phyloP scores from a whole-genome alignment of 2,113 vertebrate species.

The Myrmecophaga tridactyla region DNA sequence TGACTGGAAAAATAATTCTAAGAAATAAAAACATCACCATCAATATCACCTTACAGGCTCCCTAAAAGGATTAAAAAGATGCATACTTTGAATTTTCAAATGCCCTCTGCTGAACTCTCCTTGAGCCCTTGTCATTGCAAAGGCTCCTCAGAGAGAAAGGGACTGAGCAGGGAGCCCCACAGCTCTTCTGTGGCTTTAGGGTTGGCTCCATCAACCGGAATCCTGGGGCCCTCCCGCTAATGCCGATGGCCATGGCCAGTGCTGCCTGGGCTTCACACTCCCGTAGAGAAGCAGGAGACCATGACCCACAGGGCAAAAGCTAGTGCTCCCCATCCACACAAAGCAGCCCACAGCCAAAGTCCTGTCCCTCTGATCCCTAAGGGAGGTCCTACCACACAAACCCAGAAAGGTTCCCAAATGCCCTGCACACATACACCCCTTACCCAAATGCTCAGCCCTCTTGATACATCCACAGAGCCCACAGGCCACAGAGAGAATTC shows the following conservation, averaged over 20 bases:
- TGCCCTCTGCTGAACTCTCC: slow-evolving; percentile 28
- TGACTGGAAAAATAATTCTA: slow-evolving; percentile 76
- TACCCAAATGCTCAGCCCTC: background rate
- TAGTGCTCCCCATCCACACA: background rate
- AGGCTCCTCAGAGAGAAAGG: background rate
- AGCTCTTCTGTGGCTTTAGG: background rate
- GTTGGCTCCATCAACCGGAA: background rate
- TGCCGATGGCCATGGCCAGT: background rate
- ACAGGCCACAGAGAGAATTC: background rate
- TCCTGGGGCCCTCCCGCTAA: background rate
- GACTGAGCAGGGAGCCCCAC: background rate
- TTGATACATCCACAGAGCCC: background rate
- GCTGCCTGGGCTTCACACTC: accelerated
- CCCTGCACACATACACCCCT: background rate
- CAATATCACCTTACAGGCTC: slow-evolving; percentile 69
- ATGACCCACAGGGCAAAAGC: background rate
- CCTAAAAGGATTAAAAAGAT: slow-evolving; percentile 63
- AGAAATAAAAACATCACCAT: slow-evolving; percentile 78
- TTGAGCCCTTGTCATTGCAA: background rate
- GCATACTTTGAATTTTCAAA: slow-evolving; percentile 38
- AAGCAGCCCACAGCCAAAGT: background rate
- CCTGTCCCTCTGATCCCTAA: background rate
- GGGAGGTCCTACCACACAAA: background rate
- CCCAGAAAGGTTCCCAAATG: background rate
- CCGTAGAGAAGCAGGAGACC: background rate